phyloP scores from a whole-genome alignment of 2,797 vertebrate species.

The Anguilla anguilla region DNA sequence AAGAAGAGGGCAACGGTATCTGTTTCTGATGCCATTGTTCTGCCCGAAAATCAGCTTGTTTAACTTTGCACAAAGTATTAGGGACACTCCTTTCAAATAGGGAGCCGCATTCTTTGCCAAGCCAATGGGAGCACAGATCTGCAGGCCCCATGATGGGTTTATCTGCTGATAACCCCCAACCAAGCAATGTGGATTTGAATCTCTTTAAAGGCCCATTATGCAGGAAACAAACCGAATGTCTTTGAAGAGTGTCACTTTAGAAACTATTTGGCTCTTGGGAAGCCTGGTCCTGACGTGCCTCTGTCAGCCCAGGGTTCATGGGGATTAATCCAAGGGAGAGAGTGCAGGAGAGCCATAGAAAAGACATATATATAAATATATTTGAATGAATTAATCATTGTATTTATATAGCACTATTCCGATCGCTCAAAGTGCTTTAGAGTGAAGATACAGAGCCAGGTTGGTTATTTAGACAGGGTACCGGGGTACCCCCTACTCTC shows the following conservation, averaged over 20 bases:
- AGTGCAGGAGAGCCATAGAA: slow-evolving; percentile 28
- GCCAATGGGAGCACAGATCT: slow-evolving; percentile 30
- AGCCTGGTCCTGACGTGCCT: slow-evolving; percentile 33
- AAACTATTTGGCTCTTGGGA: slow-evolving; percentile 51
- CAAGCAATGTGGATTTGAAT: slow-evolving; percentile 39
- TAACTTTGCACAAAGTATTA: slow-evolving; percentile 46
- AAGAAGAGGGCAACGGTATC: slow-evolving; percentile 27
- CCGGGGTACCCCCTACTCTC: no score
- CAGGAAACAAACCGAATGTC: slow-evolving; percentile 42
- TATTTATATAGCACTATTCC: no score
- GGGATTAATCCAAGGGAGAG: slow-evolving; percentile 27
- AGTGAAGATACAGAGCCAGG: no score
- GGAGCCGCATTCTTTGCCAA: slow-evolving; percentile 31
- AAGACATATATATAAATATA: not conserved
- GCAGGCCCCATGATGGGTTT: slow-evolving; percentile 34
- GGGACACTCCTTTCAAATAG: slow-evolving; percentile 29
- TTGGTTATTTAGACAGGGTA: no score
- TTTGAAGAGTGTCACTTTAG: slow-evolving; percentile 55
- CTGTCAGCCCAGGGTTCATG: slow-evolving; percentile 32
- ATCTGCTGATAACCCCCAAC: slow-evolving; percentile 45
- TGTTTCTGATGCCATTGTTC: slow-evolving; percentile 41
- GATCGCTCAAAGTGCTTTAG: no score
- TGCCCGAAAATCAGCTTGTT: slow-evolving; percentile 36
- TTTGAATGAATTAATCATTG: no score
- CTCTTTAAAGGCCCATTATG: slow-evolving; percentile 39